Percentiles rank a stretch among this genome's conserved stretches.
phyloP scores from a whole-genome alignment of 1,140 invertebrate genomes.

The Brachionus rotundiformis region DNA sequence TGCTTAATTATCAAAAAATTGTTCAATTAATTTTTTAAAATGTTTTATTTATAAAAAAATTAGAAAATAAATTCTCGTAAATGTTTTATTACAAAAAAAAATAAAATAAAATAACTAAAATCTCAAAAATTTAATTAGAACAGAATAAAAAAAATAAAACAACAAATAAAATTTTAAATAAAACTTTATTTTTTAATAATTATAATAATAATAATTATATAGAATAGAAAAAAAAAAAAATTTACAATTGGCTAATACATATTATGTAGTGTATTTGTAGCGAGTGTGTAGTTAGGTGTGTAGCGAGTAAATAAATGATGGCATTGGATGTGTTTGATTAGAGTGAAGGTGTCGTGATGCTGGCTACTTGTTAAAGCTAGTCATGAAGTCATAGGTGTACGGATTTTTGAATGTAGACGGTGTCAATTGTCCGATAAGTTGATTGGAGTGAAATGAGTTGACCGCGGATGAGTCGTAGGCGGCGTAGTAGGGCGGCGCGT shows the following conservation, averaged over 20 bases:
- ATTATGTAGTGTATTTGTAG: neutral
- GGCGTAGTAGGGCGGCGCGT: no score
- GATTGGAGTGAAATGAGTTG: neutral
- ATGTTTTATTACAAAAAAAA: neutral
- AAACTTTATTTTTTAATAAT: neutral
- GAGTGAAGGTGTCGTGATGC: neutral
- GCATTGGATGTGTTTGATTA: neutral
- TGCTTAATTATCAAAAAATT: no score
- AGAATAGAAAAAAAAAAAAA: conserved; percentile 5
- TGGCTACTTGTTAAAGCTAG: neutral
- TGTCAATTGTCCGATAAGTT: conserved; percentile 24
- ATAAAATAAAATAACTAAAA: neutral
- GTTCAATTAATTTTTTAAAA: no score
- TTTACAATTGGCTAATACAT: conserved; percentile 6
- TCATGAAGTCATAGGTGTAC: conserved; percentile 47
- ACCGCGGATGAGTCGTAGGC: neutral
- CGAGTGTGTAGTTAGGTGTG: no score
- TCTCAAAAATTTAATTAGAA: neutral
- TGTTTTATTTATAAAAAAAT: no score
- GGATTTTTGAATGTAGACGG: conserved; percentile 36
- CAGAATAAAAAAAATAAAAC: neutral
- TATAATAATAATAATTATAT: no score
- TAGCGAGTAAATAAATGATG: no score
- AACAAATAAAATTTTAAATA: conserved; percentile 24
- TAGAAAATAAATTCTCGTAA: no score